Evolutionary conservation across 1,140 invertebrate genomes (phyloP).

Genomic region (Harpegnathos saltator): DNA sequence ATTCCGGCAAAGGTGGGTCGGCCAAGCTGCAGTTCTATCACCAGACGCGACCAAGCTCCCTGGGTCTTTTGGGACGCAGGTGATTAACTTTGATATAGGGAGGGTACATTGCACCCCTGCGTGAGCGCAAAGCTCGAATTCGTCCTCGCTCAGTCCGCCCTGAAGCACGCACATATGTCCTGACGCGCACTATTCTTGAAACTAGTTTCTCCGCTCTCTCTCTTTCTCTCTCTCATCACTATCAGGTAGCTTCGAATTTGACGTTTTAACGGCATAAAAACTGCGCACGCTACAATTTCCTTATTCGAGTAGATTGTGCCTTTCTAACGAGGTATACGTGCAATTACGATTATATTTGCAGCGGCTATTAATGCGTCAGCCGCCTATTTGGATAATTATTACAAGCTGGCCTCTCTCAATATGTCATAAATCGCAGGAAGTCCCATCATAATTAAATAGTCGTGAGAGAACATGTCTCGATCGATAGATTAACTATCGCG

Average conservation of each 20-base stretch:
- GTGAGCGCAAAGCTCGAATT: conserved; percentile 22
- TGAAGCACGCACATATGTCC: background rate
- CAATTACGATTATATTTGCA: background rate
- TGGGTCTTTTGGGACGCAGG: too few relatives aligned
- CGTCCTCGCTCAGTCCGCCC: background rate
- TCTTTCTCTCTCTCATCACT: background rate
- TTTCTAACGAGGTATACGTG: background rate
- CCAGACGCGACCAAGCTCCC: too few relatives aligned
- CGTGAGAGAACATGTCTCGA: background rate
- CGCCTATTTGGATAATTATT: conserved; percentile 6
- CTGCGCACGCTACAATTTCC: background rate
- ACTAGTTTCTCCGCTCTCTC: background rate
- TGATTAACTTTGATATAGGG: too few relatives aligned
- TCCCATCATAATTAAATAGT: conserved; percentile 1
- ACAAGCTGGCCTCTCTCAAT: background rate
- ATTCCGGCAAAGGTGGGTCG: too few relatives aligned
- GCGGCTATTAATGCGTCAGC: background rate
- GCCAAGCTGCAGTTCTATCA: too few relatives aligned
- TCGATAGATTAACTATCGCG: background rate
- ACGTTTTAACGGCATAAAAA: background rate
- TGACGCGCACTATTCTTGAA: background rate
- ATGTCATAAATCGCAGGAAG: conserved; percentile 5
- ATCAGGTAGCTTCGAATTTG: background rate
- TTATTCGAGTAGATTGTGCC: background rate
- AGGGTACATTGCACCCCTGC: too few relatives aligned